Evolutionary conservation across 2,113 vertebrate genomes (phyloP), one percentile per base, ranked within the genome.

Genomic region (Geococcyx californianus): DNA sequence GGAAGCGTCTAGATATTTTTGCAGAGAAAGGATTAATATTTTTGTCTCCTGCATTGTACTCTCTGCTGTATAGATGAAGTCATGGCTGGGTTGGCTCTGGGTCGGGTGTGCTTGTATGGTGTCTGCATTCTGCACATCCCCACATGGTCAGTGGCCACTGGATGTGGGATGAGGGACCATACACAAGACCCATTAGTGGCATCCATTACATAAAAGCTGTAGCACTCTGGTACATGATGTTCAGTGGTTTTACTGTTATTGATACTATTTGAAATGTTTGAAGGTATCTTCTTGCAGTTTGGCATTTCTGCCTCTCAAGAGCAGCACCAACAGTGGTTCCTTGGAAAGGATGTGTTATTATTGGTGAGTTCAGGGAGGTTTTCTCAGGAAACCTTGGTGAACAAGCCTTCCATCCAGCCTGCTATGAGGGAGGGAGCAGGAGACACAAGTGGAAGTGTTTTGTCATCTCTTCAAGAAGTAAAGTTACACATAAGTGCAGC

Each of bases 301-400:
- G 58, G 47, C n/a, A 1, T 40, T 34, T 21, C 23, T 47, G 75
- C 70, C 12, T 40, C 42, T 45, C 42, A 0, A 16, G 6, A 25
- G 31, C 70, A 1, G 28, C 0, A 0, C 44, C 2, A 0, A 1
- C 31, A 6, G 16, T 5, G 34, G 9, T 18, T 11, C 58, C 67
- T 25, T 49, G 16, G 21, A 4, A 10, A 33, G 72, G 7, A 1
- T 5, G 0, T 31, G 54, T 8, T 69, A 45, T 10, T 28, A 2
- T 6, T 24, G 8, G 10, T 6, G 3, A 3, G 8, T 13, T 77
- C 0, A 6, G 79, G 69, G 9, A 75, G 58, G n/a, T 9, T 86
- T 79, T 67, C 64, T 19, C 3, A 9, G 42, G 80, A 62, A 52
- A 51, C 24, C 31, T 33, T 13, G 40, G 67, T 26, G 67, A 56